Evolutionary conservation across 1,140 invertebrate species (phyloP), one percentile per base, ranked within the genome.

Genomic region (Arctopsyche grandis): DNA sequence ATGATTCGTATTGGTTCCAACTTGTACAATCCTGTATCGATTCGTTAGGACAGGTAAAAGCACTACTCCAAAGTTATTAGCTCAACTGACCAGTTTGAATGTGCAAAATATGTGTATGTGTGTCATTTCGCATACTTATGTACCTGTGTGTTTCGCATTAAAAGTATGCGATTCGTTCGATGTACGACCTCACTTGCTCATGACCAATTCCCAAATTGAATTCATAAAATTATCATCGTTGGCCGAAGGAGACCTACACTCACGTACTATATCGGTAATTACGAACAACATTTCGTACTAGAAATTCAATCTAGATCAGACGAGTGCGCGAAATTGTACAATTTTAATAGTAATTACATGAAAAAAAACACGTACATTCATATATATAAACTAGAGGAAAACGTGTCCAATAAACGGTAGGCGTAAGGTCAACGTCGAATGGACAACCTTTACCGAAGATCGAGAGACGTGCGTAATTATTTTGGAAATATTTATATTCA

Each of bases 391-490:
- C 5, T 19, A 52, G 3, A 52, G 3, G 12, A 19, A 52, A 60
- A 60, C 9, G 21, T 60, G 7, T 16, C 56, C 56, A 9, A 19
- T 21, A 60, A 60, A 60, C 21, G 14, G 56, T 9, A 60, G 9
- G 56, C 56, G 14, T 60, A 21, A 60, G 56, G 56, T 60, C 56
- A 60, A 60, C 56, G 16, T 60, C 56, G 56, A 60, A 60, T 21
- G 56, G 56, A 60, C 56, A 60, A 60, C 56, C 56, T 60, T 60
- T 60, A 60, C n/a, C 56, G 56, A 60, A n/a, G 56, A 19, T 60
- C 21, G 21, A 16, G 56, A 19, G 56, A 38, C 21, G 16, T 60
- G 56, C 16, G 56, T 21, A 60, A 60, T 60, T 60, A 60, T 60
- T 60, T 60, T 60, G 56, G 56, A 21, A 56, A 16, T 60, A 38